Evolutionary conservation across 2,888 invertebrate genomes (phyloP).

Genomic region (Tethea ocularis): DNA sequence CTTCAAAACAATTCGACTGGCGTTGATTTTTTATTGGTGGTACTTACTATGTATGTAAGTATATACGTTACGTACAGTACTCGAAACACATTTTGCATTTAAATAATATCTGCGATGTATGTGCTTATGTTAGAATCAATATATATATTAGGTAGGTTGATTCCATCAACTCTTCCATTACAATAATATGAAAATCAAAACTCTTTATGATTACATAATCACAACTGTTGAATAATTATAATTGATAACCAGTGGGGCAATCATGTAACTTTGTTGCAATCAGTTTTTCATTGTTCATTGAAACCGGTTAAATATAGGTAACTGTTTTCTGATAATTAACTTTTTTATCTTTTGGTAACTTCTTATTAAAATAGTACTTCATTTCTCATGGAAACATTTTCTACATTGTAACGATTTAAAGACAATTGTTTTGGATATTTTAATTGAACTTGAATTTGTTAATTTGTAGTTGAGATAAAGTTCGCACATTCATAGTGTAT

Average conservation of each 20-base stretch:
- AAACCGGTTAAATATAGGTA: no score
- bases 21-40: neutral
- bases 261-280: no score
- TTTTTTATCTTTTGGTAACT: no score
- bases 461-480: neutral
- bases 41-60: neutral
- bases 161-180: neutral
- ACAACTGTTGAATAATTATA: neutral
- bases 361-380: no score
- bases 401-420: no score
- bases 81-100: neutral
- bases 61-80: neutral
- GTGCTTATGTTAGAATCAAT: neutral
- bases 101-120: neutral
- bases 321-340: no score
- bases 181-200: neutral
- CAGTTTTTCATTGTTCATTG: no score
- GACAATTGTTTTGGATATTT: no score
- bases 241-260: no score
- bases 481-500: no score
- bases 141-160: neutral
- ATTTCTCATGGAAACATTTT: no score
- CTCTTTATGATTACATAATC: neutral
- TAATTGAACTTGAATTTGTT: no score
- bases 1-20: neutral